Conservation (phyloP, 2,888 invertebrate species). For the Aphidoletes aphidimyza region DNA sequence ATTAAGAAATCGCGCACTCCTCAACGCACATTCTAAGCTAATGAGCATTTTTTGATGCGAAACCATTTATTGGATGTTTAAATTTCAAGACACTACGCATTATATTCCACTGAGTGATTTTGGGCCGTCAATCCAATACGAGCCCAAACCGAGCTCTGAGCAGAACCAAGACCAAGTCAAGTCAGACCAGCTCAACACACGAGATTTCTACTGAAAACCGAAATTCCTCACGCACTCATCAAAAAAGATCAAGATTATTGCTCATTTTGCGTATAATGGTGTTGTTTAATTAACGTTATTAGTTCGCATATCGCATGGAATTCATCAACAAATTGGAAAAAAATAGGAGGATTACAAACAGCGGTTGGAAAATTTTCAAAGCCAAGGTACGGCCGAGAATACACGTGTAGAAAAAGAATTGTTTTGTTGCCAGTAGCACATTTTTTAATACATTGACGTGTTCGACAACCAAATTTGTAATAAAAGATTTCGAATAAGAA, state of each 20-base stretch:
- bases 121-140: neutral
- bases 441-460: too few species aligned
- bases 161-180: too few species aligned
- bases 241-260: conserved; percentile 39
- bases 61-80: conserved; percentile 17
- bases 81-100: neutral
- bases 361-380: too few species aligned
- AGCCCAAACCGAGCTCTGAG: too few species aligned
- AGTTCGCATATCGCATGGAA: conserved; percentile 43
- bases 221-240: too few species aligned
- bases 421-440: too few species aligned
- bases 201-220: too few species aligned
- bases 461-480: too few species aligned
- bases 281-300: conserved; percentile 50
- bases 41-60: neutral
- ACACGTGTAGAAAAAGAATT: neutral
- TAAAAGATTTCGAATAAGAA: neutral
- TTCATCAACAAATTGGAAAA: neutral
- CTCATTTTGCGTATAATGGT: conserved; percentile 32
- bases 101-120: neutral
- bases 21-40: neutral
- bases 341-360: neutral
- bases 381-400: neutral
- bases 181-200: too few species aligned
- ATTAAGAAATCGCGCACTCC: neutral